Conservation (phyloP, 2,113 vertebrate genomes). For the Bubo bubo region DNA sequence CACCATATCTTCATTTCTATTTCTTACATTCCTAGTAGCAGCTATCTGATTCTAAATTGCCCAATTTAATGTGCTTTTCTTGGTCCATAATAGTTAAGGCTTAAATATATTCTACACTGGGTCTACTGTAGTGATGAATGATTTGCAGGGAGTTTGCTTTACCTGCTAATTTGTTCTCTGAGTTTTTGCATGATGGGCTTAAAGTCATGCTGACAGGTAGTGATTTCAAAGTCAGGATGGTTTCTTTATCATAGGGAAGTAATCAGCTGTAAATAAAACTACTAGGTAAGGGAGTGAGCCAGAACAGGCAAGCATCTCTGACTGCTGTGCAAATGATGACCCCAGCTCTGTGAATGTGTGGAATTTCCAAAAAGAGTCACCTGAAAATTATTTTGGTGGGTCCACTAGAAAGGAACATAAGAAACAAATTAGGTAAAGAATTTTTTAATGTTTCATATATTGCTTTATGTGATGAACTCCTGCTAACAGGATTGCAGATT, state of each 20-base stretch:
- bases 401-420: neutral
- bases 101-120: neutral
- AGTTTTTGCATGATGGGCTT: neutral
- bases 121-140: neutral
- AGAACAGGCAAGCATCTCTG: neutral
- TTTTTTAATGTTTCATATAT: neutral
- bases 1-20: neutral
- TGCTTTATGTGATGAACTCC: neutral
- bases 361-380: neutral
- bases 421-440: neutral
- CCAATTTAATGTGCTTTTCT: neutral
- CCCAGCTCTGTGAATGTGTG: neutral
- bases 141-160: neutral
- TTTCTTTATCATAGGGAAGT: neutral
- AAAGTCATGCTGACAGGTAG: neutral
- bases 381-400: neutral
- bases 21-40: neutral
- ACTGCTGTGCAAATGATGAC: neutral
- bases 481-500: neutral
- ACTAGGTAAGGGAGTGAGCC: neutral
- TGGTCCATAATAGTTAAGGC: neutral
- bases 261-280: constrained; percentile 8
- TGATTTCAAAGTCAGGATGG: neutral
- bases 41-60: neutral
- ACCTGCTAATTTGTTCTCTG: neutral